phyloP scores from a whole-genome alignment of 2,797 vertebrate genomes.

The Sebastes diploproa region DNA sequence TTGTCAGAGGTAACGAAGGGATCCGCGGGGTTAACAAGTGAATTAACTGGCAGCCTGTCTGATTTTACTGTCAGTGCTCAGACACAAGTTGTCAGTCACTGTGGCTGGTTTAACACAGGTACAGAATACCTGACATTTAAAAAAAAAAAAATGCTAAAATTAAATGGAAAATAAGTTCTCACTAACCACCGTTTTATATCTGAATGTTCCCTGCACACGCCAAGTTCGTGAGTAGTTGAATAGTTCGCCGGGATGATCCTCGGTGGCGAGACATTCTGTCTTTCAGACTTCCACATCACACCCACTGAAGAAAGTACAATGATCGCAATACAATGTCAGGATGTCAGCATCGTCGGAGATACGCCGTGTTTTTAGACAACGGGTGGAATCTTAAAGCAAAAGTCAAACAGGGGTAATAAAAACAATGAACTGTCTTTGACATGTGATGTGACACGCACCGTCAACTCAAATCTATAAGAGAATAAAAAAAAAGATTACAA shows the following conservation, averaged over 20 bases:
- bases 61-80: conserved; percentile 49
- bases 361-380: conserved; percentile 38
- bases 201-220: conserved; percentile 8
- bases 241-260: conserved; percentile 39
- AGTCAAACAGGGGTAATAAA: conserved; percentile 27
- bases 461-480: conserved; percentile 12
- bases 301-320: conserved; percentile 38
- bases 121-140: conserved; percentile 18
- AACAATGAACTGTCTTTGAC: conserved; percentile 21
- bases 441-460: conserved; percentile 1
- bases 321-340: conserved; percentile 63
- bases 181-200: not conserved
- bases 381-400: conserved; percentile 24
- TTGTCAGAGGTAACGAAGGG: conserved; percentile 53
- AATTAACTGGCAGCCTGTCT: conserved; percentile 66
- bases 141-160: not conserved
- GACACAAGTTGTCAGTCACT: conserved; percentile 30
- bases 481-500: conserved; percentile 20
- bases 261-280: conserved; percentile 41
- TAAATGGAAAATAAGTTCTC: conserved; percentile 2
- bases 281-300: conserved; percentile 39
- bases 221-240: not conserved
- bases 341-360: conserved; percentile 49
- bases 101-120: conserved; percentile 25
- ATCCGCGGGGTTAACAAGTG: conserved; percentile 51